Evolutionary conservation across 2,888 invertebrate species (phyloP).

Genomic region (Hydrotaea cyrtoneurina): DNA sequence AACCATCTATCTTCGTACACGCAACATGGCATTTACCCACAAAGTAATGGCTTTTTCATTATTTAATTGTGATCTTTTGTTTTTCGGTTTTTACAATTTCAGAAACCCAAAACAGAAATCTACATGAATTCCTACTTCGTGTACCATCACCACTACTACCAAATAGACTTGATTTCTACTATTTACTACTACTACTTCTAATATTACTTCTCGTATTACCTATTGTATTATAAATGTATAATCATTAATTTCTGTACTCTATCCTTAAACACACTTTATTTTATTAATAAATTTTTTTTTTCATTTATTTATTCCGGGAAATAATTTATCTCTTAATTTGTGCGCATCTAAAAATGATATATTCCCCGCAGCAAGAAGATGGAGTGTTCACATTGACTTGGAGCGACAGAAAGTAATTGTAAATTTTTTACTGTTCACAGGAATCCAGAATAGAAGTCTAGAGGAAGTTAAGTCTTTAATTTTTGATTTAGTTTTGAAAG

Average conservation of each 20-base stretch:
- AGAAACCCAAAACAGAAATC: slow-evolving; percentile 70
- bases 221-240: slow-evolving; percentile 60
- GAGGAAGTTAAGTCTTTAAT: too few relatives aligned
- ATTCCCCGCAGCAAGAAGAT: background rate
- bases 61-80: slow-evolving; percentile 63
- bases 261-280: slow-evolving; percentile 6
- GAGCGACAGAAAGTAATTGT: too few relatives aligned
- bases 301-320: slow-evolving; percentile 20
- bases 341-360: background rate
- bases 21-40: background rate
- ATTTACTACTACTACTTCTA: slow-evolving; percentile 46
- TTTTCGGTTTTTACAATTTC: slow-evolving; percentile 71
- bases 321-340: background rate
- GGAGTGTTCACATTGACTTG: too few relatives aligned
- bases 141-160: slow-evolving; percentile 63
- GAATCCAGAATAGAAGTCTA: too few relatives aligned
- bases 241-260: slow-evolving; percentile 30
- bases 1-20: background rate
- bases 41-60: slow-evolving; percentile 22
- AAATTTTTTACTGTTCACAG: too few relatives aligned
- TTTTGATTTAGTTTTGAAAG: too few relatives aligned
- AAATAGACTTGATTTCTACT: slow-evolving; percentile 61
- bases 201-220: slow-evolving; percentile 46
- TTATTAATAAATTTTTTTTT: slow-evolving; percentile 22
- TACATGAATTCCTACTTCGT: slow-evolving; percentile 71